Conservation (phyloP, 2,797 vertebrate species). For the Ataeniobius toweri region DNA sequence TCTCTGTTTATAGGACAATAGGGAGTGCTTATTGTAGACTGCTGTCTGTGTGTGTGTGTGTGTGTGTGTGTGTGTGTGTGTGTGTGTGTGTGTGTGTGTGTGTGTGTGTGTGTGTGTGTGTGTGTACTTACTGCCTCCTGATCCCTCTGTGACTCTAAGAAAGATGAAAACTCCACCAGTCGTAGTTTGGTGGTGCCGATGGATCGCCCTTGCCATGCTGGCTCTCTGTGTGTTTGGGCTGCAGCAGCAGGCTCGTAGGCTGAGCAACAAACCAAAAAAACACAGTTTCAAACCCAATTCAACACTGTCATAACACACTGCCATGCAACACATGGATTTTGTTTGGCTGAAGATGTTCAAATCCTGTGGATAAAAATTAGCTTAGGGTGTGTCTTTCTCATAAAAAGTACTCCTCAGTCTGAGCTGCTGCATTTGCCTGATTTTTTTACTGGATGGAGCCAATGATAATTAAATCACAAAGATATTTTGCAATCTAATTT, state of each 20-base stretch:
- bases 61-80: background rate
- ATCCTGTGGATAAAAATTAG: too few species aligned
- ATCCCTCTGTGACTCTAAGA: constrained; percentile 95
- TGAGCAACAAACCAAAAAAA: constrained; percentile 60
- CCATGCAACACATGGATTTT: background rate
- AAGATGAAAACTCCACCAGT: constrained; percentile 96
- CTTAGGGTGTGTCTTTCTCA: background rate
- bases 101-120: background rate
- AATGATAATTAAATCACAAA: background rate
- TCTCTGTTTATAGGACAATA: constrained; percentile 65
- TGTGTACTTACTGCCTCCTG: constrained; percentile 89
- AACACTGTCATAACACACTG: background rate
- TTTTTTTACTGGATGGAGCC: background rate
- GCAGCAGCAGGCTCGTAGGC: constrained; percentile 89
- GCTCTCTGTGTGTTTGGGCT: constrained; percentile 88
- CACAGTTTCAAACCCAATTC: constrained; percentile 19
- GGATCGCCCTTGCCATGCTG: constrained; percentile 96
- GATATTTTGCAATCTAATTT: background rate
- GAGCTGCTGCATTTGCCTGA: background rate
- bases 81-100: background rate
- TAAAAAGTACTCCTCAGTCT: background rate
- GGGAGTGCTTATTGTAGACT: constrained; percentile 50
- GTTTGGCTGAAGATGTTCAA: too few species aligned
- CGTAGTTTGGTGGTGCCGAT: constrained; percentile 97
- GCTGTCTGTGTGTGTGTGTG: constrained; percentile 7